Evolutionary conservation across 2,113 vertebrate genomes (phyloP), one percentile per base, ranked within the genome.

Genomic region (Grammomys dolichurus): DNA sequence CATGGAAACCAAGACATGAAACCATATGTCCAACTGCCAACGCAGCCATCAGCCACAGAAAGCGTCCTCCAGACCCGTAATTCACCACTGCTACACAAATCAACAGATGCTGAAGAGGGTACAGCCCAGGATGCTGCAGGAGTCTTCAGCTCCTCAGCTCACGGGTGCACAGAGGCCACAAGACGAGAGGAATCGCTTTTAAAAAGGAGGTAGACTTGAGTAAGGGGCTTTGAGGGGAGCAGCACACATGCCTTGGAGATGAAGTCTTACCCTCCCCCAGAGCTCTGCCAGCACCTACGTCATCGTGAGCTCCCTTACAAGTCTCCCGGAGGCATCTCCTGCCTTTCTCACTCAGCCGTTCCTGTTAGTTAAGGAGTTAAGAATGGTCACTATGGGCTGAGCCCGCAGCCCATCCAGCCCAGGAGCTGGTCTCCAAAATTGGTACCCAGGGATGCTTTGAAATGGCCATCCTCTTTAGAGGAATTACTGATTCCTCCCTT

Each of bases 351-450:
- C 36, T 7, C 24, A 28, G 60, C 22, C 70, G 63, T 80, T 22
- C 28, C 48, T 80, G 87, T 43, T 89, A 89, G 78, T 95, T 90
- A 92, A 84, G 95, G 36, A 96, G 92, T 56, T 60, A 73, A 80
- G 82, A 65, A 77, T 9, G 2, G 56, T 54, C 26, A 17, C 31
- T 43, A 2, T 2, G 6, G 51, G 75, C 73, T 26, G 2, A 60
- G 48, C 87, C 76, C 17, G 0, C 3, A n/a, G 65, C 40, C 67
- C 31, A 1, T 31, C 54, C 60, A 36, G 75, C 51, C 63, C 70
- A 22, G 84, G n/a, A 95, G 22, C 24, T 22, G 22, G 58, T 67
- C 87, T 91, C 85, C 16, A 33, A 65, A 81, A 78, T 51, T 0
- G 12, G 91, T 56, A 26, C 89, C 93, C 8, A 11, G 93, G 89